Evolutionary conservation across 2,888 invertebrate species (phyloP).

Genomic region (Cephus nigrinus): DNA sequence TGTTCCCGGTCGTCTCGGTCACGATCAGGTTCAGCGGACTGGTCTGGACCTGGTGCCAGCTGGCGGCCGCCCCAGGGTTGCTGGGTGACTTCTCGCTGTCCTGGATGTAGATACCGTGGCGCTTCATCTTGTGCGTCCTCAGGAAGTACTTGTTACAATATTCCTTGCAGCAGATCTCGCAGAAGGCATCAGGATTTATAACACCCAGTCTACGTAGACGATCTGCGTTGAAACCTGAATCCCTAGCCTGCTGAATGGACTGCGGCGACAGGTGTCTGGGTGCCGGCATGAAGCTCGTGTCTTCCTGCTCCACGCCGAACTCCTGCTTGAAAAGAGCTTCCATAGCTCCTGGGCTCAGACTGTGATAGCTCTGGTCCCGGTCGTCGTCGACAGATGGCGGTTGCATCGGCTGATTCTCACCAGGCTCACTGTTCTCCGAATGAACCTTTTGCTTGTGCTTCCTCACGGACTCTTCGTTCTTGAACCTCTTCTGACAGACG

Average conservation of each 20-base stretch:
- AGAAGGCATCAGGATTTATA: constrained; percentile 89
- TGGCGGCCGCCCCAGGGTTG: constrained; percentile 47
- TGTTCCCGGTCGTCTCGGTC: constrained; percentile 68
- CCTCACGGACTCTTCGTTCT: constrained; percentile 78
- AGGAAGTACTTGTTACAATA: constrained; percentile 95
- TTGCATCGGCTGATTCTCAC: constrained; percentile 70
- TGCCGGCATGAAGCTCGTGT: constrained; percentile 49
- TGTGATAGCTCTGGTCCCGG: constrained; percentile 43
- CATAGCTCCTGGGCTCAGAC: constrained; percentile 51
- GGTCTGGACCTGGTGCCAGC: constrained; percentile 73
- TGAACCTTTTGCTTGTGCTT: constrained; percentile 78
- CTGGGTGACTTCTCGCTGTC: constrained; percentile 71
- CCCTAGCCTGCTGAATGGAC: constrained; percentile 74
- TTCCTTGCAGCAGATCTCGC: constrained; percentile 92
- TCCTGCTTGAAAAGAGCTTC: constrained; percentile 60
- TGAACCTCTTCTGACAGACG: constrained; percentile 79
- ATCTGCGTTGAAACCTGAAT: constrained; percentile 79
- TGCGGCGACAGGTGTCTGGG: constrained; percentile 50
- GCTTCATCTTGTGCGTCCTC: constrained; percentile 90
- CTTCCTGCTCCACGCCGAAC: constrained; percentile 59
- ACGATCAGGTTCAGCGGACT: constrained; percentile 85
- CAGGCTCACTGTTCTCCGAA: constrained; percentile 30
- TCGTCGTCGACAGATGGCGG: constrained; percentile 66
- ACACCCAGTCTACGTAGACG: constrained; percentile 83
- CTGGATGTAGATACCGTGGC: constrained; percentile 84